Evolutionary conservation across 2,797 vertebrate genomes (phyloP).

Genomic region (Capromys pilorides): DNA sequence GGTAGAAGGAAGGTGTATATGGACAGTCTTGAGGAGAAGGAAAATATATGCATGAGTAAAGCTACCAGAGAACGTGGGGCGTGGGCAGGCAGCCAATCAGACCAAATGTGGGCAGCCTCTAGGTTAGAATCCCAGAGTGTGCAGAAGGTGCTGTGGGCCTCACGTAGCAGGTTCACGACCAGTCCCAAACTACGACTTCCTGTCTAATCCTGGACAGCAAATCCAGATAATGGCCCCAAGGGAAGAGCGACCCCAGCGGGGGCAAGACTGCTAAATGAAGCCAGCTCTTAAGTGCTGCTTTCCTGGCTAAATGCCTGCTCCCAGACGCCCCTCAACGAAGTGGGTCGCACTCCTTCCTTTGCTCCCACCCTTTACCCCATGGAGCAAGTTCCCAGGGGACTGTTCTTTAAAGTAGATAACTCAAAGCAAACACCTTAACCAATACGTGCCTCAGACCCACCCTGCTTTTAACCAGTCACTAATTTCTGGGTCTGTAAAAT

Average conservation of each 20-base stretch:
- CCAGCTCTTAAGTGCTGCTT: not conserved
- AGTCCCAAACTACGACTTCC: not conserved
- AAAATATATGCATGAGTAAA: not conserved
- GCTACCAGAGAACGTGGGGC: not conserved
- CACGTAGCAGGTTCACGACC: not conserved
- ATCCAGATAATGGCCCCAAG: not conserved
- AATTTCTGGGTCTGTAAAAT: not conserved
- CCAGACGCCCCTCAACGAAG: not conserved
- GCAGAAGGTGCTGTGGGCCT: not conserved
- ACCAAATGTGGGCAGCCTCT: not conserved
- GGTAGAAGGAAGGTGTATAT: not conserved
- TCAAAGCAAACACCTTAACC: not conserved
- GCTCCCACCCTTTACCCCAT: not conserved
- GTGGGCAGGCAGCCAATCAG: not conserved
- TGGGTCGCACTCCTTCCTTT: not conserved
- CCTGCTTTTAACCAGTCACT: conserved; percentile 29
- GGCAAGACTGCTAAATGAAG: not conserved
- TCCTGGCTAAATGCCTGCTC: not conserved
- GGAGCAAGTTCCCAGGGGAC: not conserved
- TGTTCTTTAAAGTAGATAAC: not conserved
- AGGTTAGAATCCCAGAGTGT: not conserved
- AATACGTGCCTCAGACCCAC: not conserved
- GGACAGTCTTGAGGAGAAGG: not conserved
- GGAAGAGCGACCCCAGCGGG: not conserved
- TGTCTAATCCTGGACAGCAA: not conserved